Evolutionary conservation across 2,113 vertebrate genomes (phyloP), one percentile per base, ranked within the genome.

Genomic region (Sceloporus undulatus): DNA sequence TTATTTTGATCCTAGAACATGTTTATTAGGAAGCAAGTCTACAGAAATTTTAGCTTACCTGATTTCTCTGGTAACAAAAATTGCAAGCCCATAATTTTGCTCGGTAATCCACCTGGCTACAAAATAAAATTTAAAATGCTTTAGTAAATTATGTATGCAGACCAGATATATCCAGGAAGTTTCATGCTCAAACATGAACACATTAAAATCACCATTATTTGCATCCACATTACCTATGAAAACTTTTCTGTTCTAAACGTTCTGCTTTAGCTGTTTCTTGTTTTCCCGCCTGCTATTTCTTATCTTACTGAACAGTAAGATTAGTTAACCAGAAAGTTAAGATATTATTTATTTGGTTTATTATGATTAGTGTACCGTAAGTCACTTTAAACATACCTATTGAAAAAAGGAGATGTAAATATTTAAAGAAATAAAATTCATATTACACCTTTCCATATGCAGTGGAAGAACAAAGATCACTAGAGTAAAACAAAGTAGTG

Each of bases 51-150:
- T 89, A 92, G 92, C 95, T 97, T 97, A 98, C 98, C 98, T 99
- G 99, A 95, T 99, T 99, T 96, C 99, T 98, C 94, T 99, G 99
- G 94, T 99, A 99, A 95, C 99, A 99, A 92, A 99, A 99, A 96
- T 99, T 99, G 95, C 99, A 99, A 91, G 99, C 99, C 99, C 99
- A 99, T 34, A 99, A 97, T 95, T 99, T 99, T 92, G 99, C 98
- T 95, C 98, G 97, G 96, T 99, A 99, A 97, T 99, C 99, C 96
- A 99, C 98, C 93, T 99, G 99, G 91, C 99, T 99, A 91, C 77
- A 95, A 95, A 95, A 86, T 84, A 93, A 90, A 91, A 21, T 92
- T 88, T 5, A 88, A 91, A 54, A 92, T 87, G 94, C 90, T 21
- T 76, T 95, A 89, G 70, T 16, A 27, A 75, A 85, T 19, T 76